These are phyloP conservation scores for Chirona hameri DNA, from an alignment of 2,888 invertebrate species.

Conservation along the genomic window DNA sequence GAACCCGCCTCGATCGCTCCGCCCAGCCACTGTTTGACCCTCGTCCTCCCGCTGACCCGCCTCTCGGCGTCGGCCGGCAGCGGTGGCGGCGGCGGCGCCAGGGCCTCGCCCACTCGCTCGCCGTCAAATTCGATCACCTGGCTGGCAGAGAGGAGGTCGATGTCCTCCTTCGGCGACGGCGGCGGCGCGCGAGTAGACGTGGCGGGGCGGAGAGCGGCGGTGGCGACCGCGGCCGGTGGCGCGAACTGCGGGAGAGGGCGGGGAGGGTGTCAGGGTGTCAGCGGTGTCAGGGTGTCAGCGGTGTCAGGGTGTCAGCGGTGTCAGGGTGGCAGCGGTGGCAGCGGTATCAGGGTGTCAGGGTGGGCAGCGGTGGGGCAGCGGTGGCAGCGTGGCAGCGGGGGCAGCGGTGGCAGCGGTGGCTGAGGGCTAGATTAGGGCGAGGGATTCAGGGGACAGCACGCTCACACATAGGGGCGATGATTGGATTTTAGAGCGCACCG, in stretches of 20 bases:
- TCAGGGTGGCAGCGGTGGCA: not conserved
- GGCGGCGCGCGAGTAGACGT: not conserved
- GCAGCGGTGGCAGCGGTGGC: too few relatives aligned
- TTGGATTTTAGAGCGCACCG: too few relatives aligned
- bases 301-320: too few relatives aligned
- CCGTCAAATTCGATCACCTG: slow-evolving; percentile 8
- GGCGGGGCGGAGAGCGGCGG: not conserved
- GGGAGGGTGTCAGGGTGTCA: too few relatives aligned
- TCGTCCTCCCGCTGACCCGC: not conserved
- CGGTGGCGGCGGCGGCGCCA: slow-evolving; percentile 2
- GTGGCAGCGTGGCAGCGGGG: too few relatives aligned
- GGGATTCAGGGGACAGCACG: too few relatives aligned
- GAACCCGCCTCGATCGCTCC: not conserved
- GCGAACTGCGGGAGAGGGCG: too few relatives aligned
- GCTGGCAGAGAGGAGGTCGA: slow-evolving; percentile 1
- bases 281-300: too few relatives aligned
- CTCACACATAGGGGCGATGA: too few relatives aligned
- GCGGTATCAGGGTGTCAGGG: not conserved
- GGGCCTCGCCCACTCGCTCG: slow-evolving; percentile 23
- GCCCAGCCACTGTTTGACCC: not conserved
- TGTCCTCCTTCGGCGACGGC: not conserved
- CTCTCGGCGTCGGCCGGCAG: not conserved
- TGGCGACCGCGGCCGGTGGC: not conserved
- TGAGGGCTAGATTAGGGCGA: too few relatives aligned
- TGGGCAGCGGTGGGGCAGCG: too few relatives aligned